Base-by-base conservation (phyloP, 2,888 invertebrate genomes). In the Panopea generosa region DNA sequence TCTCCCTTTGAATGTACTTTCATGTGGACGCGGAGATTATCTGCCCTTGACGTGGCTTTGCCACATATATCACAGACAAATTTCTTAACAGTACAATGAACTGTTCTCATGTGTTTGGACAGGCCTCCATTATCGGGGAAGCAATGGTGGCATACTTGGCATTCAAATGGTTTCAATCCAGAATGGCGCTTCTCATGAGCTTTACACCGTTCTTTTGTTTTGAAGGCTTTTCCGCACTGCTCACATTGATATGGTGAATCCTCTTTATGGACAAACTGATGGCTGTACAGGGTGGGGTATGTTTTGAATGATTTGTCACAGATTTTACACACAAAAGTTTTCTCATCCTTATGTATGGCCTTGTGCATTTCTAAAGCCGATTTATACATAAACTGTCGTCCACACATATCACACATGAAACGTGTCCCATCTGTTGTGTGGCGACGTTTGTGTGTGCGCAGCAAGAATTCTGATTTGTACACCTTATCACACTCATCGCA, bases 61-160 rank as follows among this genome's bases (percentile, higher is more conserved):
- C 88, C 88, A 82, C 91, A 91, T 20, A 89, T 82, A 26, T 84
- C 85, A 73, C 91, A 91, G 0, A 83, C 84, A 80, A 88, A 90
- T 50, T 86, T 82, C 45, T 87, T 88, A n/a, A 74, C 77, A 2
- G 82, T 69, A 18, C 83, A 73, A 61, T 91, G 91, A 11, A 91
- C 89, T 14, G 90, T 89, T 50, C 85, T 84, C 43, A 77, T 82
- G 68, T 91, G 91, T 63, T 91, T 91, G 6, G 87, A 84, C 29
- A 91, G 70, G 0, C 90, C 90, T 6, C 90, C 90, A 66, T 90
- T 90, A 63, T 90, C 90, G 1, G 90, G 90, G 63, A 91, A 91
- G 20, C 84, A 77, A 53, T 87, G 89, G 2, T 82, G 81, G 82
- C 91, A 91, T 0, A 80, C 61, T 6, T 76, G 29, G 72, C 91